Conservation (phyloP, 1,140 invertebrate species). For the Sesamia nonagrioides region DNA sequence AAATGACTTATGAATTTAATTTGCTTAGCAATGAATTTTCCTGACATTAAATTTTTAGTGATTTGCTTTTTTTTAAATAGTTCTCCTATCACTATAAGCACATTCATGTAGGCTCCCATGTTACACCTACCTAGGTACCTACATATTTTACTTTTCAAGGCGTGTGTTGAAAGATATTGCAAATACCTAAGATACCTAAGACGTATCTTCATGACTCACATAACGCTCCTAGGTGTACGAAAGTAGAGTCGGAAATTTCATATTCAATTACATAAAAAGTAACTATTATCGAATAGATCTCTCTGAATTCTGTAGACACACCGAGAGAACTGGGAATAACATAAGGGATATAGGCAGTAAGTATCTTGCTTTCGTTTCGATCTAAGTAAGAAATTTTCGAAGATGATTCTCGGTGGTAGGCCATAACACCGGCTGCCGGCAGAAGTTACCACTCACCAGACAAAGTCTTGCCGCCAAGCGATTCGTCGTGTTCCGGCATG, state of each 20-base stretch:
- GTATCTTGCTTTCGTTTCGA: slow-evolving; percentile 8
- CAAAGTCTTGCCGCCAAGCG: no score
- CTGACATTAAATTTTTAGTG: no score
- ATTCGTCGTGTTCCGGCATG: no score
- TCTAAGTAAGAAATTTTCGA: no score
- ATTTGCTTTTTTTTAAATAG: no score
- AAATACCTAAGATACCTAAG: background rate
- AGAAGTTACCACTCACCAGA: no score
- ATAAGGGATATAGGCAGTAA: background rate
- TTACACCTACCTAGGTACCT: no score
- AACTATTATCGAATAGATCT: slow-evolving; percentile 29
- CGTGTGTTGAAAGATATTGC: background rate
- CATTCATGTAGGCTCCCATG: background rate
- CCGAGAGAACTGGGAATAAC: slow-evolving; percentile 16
- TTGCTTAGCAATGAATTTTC: no score
- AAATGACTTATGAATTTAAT: no score
- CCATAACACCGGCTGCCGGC: no score
- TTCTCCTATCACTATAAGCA: no score
- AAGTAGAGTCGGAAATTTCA: slow-evolving; percentile 16
- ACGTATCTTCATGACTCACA: background rate
- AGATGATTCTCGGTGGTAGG: no score
- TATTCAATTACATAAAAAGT: slow-evolving; percentile 32
- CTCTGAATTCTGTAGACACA: slow-evolving; percentile 9
- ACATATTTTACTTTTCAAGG: background rate
- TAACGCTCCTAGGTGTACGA: background rate